Conservation (phyloP, 2,888 invertebrate species). For the Lithosia quadra region DNA sequence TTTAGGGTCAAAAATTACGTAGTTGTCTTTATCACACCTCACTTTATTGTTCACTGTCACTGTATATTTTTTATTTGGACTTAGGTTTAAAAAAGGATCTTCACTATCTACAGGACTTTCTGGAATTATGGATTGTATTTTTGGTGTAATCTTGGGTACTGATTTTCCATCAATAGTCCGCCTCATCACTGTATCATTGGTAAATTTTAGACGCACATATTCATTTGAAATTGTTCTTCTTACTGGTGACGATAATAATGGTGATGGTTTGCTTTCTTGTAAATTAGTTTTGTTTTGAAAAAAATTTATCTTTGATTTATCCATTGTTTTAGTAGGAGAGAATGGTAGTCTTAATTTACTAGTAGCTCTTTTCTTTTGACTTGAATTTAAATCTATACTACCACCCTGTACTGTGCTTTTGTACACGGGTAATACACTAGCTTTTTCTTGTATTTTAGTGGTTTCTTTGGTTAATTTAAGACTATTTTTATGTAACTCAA, state of each 20-base stretch:
- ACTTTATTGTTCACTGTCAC: conserved; percentile 84
- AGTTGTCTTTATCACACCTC: conserved; percentile 85
- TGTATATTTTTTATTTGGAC: conserved; percentile 85
- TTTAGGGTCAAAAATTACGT: conserved; percentile 82
- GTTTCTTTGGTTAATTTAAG: conserved; percentile 62
- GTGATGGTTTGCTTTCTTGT: conserved; percentile 71
- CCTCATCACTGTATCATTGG: conserved; percentile 78
- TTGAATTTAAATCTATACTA: conserved; percentile 64
- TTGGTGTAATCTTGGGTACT: conserved; percentile 81
- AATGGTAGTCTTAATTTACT: conserved; percentile 81
- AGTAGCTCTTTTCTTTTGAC: conserved; percentile 69
- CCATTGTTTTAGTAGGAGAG: conserved; percentile 77
- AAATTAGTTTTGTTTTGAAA: conserved; percentile 74
- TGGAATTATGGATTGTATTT: conserved; percentile 84
- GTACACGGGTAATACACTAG: conserved; percentile 78
- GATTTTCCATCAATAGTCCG: conserved; percentile 81
- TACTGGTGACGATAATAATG: conserved; percentile 75
- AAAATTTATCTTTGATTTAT: conserved; percentile 79
- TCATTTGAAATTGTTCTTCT: conserved; percentile 84
- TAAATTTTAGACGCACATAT: conserved; percentile 81
- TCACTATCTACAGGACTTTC: conserved; percentile 83
- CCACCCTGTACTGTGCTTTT: conserved; percentile 70
- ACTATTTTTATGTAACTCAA: conserved; percentile 69
- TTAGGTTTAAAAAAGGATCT: conserved; percentile 81
- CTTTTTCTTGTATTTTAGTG: conserved; percentile 64